A percentile compares a stretch with the other conserved stretches of the same genome.
phyloP scores from a whole-genome alignment of 2,113 vertebrate genomes.

The Uropsilus gracilis region DNA sequence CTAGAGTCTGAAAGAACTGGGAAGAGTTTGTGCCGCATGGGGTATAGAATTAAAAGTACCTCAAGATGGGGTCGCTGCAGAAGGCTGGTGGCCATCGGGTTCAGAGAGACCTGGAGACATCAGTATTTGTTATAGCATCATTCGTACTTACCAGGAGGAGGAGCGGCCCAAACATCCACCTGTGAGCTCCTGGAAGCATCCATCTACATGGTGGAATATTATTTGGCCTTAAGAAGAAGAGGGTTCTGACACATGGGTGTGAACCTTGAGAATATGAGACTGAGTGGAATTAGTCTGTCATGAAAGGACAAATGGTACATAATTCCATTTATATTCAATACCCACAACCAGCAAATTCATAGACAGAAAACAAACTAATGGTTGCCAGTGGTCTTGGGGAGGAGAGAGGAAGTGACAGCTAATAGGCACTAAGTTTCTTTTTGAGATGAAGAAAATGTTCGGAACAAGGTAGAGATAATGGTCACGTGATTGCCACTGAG shows the following conservation, averaged over 20 bases:
- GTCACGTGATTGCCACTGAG: not conserved
- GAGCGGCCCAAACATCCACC: no score
- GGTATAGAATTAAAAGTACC: not conserved
- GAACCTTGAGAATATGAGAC: not conserved
- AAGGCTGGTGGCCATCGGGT: rapidly evolving
- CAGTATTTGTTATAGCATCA: not conserved
- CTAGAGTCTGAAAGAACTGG: no score
- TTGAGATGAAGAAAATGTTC: not conserved
- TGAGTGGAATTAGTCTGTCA: not conserved
- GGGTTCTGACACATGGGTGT: no score
- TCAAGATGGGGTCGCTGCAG: not conserved
- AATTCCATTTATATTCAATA: not conserved
- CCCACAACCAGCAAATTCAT: no score
- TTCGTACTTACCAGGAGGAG: not conserved
- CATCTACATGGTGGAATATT: rapidly evolving
- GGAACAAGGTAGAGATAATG: not conserved
- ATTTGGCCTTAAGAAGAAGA: not conserved
- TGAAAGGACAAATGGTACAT: not conserved
- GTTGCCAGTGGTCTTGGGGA: no score
- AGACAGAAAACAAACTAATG: not conserved
- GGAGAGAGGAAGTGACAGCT: not conserved
- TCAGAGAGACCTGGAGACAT: rapidly evolving
- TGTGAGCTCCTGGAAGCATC: no score
- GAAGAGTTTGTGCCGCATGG: no score
- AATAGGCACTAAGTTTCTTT: not conserved